A percentile compares a stretch with the other conserved stretches of the same genome.
Evolutionary conservation across 2,797 vertebrate species (phyloP).

Genomic region (Enteromius afrohamiltoni): DNA sequence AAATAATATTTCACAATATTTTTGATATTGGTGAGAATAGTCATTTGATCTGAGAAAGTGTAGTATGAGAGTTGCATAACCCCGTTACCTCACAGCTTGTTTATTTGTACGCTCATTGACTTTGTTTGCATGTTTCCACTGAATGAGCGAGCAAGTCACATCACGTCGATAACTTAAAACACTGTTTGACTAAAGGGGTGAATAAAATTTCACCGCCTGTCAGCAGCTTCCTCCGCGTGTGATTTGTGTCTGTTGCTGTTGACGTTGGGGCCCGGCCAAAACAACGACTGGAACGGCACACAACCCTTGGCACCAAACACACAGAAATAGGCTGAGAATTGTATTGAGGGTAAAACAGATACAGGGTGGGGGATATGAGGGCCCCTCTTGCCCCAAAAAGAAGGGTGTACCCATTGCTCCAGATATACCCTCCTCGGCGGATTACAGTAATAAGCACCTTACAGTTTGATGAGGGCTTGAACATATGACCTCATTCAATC

Average conservation of each 20-base stretch:
- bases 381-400: neutral
- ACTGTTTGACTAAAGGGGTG: slow-evolving; percentile 19
- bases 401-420: neutral
- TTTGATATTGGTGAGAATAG: neutral
- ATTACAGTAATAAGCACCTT: slow-evolving; percentile 40
- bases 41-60: neutral
- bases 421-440: neutral
- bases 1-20: neutral
- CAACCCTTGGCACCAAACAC: neutral
- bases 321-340: neutral
- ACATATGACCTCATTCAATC: slow-evolving; percentile 37
- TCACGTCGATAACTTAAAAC: slow-evolving; percentile 1
- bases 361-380: neutral
- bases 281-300: neutral
- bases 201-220: slow-evolving; percentile 50
- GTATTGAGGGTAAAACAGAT: neutral
- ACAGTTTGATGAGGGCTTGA: slow-evolving; percentile 21
- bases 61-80: neutral
- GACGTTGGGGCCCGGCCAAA: slow-evolving; percentile 63
- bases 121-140: slow-evolving; percentile 25
- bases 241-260: slow-evolving; percentile 63
- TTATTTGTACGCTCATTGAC: slow-evolving; percentile 20
- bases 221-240: slow-evolving; percentile 48
- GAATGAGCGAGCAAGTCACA: neutral
- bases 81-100: slow-evolving; percentile 15